Evolutionary conservation across 2,797 vertebrate genomes (phyloP).

Genomic region (Alcedo quadribrachys): DNA sequence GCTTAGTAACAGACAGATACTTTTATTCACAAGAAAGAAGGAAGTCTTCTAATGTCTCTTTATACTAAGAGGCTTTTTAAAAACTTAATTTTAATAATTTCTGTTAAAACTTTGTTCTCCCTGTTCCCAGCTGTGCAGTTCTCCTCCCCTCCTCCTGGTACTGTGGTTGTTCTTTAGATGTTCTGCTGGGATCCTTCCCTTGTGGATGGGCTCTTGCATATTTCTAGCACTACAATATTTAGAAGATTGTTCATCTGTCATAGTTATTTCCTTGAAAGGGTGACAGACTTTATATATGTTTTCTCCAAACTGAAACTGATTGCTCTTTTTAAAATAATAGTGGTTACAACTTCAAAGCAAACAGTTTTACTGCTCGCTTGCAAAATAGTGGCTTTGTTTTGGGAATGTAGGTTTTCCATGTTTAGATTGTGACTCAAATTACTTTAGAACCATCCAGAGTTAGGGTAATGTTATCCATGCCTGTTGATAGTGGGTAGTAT

Average conservation of each 20-base stretch:
- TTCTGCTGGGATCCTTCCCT: background rate
- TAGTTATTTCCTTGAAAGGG: background rate
- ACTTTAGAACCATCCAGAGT: background rate
- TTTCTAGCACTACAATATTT: background rate
- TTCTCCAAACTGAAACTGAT: background rate
- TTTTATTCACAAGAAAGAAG: background rate
- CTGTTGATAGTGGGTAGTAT: background rate
- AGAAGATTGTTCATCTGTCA: background rate
- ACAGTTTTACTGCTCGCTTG: background rate
- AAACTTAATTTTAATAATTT: conserved; percentile 15
- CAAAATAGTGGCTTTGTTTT: background rate
- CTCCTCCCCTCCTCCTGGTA: background rate
- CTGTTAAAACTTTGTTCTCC: background rate
- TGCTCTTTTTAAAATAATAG: background rate
- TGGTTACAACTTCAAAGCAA: background rate
- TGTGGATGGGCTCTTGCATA: background rate
- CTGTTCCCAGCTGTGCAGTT: conserved; percentile 1
- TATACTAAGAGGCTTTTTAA: background rate
- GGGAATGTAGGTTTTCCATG: background rate
- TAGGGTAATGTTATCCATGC: background rate
- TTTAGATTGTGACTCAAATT: background rate
- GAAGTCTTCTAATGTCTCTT: background rate
- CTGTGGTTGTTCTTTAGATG: background rate
- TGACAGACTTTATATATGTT: background rate
- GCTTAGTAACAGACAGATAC: background rate